Conservation (phyloP, 2,113 vertebrate genomes). For the Microtus montanus region DNA sequence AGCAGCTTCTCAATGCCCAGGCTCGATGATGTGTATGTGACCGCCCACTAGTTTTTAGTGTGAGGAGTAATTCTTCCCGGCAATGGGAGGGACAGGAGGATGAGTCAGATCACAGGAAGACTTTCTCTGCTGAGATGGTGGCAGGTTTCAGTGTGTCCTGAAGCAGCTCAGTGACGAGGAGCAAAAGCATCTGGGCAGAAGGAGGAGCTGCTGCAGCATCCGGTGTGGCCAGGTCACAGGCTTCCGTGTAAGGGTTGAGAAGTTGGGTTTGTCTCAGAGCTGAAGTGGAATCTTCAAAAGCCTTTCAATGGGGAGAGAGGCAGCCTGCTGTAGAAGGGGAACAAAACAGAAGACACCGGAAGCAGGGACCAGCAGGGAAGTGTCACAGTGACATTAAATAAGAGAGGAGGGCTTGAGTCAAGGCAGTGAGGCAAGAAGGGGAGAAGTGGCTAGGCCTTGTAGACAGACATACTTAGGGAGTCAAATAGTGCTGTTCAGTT, state of each 20-base stretch:
- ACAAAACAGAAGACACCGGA: not conserved
- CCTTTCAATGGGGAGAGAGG: rapidly evolving
- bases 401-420: not conserved
- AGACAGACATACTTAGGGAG: not conserved
- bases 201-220: not conserved
- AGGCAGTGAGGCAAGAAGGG: not conserved
- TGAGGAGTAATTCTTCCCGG: not conserved
- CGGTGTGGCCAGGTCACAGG: not conserved
- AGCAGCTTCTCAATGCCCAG: not conserved
- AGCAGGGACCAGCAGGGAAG: not conserved
- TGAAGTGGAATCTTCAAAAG: not conserved
- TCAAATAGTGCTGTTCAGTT: not conserved
- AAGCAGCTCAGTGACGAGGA: not conserved
- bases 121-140: not conserved
- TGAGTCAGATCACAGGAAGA: no score
- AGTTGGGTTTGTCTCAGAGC: not conserved
- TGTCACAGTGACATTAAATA: not conserved
- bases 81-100: not conserved
- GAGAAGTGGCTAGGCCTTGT: not conserved
- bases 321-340: not conserved
- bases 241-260: not conserved
- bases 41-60: not conserved
- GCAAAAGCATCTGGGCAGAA: not conserved
- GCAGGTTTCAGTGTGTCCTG: no score
- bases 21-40: not conserved